Percentiles rank a stretch among this genome's conserved stretches.
Evolutionary conservation across 2,113 vertebrate genomes (phyloP).

Genomic region (Paramormyrops kingsleyae): DNA sequence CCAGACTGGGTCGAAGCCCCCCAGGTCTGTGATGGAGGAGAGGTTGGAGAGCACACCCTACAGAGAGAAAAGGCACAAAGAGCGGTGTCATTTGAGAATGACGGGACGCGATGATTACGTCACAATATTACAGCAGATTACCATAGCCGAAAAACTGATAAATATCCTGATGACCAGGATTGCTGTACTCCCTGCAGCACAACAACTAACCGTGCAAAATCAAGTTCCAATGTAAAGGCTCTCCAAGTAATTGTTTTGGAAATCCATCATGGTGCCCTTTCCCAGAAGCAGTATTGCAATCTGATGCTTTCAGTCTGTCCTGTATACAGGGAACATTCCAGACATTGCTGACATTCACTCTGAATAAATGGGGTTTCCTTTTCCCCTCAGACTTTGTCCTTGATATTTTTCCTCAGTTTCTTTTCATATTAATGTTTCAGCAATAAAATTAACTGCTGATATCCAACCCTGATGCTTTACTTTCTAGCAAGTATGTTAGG

Average conservation of each 20-base stretch:
- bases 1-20: conserved; percentile 83
- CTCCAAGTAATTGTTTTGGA: neutral
- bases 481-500: neutral
- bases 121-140: neutral
- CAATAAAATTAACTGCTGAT: neutral
- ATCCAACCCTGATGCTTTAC: neutral
- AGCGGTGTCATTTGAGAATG: neutral
- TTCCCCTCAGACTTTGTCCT: neutral
- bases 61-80: conserved; percentile 11
- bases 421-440: neutral
- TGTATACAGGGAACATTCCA: neutral
- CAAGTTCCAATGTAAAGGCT: neutral
- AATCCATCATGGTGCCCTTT: neutral
- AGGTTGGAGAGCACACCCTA: conserved; percentile 83
- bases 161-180: neutral
- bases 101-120: neutral
- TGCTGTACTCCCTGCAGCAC: neutral
- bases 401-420: neutral
- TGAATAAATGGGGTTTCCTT: neutral
- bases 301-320: neutral
- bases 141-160: neutral
- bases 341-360: neutral
- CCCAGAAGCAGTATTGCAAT: neutral
- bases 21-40: conserved; percentile 80
- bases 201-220: neutral